These are phyloP conservation scores for Druon quercuslanigerum DNA, from an alignment of 1,140 invertebrate genomes.

Conservation along the genomic window DNA sequence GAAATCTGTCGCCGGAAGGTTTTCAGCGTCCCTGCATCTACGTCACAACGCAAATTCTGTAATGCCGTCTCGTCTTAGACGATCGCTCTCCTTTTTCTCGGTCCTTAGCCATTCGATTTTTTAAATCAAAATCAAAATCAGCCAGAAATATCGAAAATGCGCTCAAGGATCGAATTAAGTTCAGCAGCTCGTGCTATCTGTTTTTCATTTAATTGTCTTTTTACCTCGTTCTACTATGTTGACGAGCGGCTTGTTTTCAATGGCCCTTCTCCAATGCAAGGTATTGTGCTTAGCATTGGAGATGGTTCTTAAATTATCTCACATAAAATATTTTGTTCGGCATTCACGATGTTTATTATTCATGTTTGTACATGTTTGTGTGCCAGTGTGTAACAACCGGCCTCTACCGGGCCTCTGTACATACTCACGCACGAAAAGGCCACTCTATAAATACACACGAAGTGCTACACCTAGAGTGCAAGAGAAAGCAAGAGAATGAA, in stretches of 20 bases:
- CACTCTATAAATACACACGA: slow-evolving; percentile 66
- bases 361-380: slow-evolving; percentile 68
- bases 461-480: slow-evolving; percentile 61
- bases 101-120: slow-evolving; percentile 43
- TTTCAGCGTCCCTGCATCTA: slow-evolving; percentile 65
- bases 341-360: slow-evolving; percentile 59
- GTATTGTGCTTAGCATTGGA: not conserved
- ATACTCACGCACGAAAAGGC: slow-evolving; percentile 66
- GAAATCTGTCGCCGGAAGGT: slow-evolving; percentile 61
- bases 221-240: slow-evolving; percentile 47
- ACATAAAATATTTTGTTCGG: slow-evolving; percentile 46
- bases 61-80: slow-evolving; percentile 60
- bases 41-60: slow-evolving; percentile 63
- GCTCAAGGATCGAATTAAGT: slow-evolving; percentile 50
- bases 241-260: slow-evolving; percentile 54
- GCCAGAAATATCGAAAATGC: no score
- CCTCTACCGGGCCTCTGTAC: slow-evolving; percentile 65
- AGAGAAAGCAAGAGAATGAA: slow-evolving; percentile 59
- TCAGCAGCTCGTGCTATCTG: slow-evolving; percentile 49
- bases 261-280: slow-evolving; percentile 39
- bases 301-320: not conserved
- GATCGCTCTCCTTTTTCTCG: slow-evolving; percentile 56
- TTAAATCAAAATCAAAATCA: slow-evolving; percentile 48
- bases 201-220: slow-evolving; percentile 52
- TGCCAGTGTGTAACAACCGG: slow-evolving; percentile 69